Conservation (phyloP, 2,797 vertebrate species). For the Enteromius afrohamiltoni region DNA sequence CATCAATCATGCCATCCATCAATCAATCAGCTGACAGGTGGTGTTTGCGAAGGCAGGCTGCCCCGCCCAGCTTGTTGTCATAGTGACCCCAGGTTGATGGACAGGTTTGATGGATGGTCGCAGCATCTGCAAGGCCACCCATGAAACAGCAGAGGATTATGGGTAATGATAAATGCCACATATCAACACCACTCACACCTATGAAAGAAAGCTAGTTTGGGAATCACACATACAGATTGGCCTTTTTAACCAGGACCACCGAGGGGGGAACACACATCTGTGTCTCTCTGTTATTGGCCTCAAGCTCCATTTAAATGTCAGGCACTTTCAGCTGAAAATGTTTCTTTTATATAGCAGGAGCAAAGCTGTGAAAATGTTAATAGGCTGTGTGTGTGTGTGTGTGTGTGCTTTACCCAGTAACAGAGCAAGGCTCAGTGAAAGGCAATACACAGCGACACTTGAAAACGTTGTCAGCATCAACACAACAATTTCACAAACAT, state of each 20-base stretch:
- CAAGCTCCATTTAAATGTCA: conserved; percentile 52
- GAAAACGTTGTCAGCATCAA: not conserved
- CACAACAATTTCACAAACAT: conserved; percentile 3
- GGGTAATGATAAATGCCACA: conserved; percentile 51
- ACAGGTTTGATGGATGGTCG: conserved; percentile 50
- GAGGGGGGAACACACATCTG: conserved; percentile 14
- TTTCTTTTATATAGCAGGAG: conserved; percentile 35
- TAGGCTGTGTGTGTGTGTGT: conserved; percentile 18
- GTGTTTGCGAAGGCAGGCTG: conserved; percentile 18
- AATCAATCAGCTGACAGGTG: conserved; percentile 34
- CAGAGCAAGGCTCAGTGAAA: not conserved
- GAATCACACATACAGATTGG: conserved; percentile 32
- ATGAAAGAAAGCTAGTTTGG: conserved; percentile 11
- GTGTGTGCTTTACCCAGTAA: conserved; percentile 6
- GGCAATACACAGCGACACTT: not conserved
- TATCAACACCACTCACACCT: conserved; percentile 18
- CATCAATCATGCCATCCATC: conserved; percentile 42
- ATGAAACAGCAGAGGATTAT: conserved; percentile 22
- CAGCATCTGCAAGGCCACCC: conserved; percentile 31
- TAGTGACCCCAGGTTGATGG: conserved; percentile 50
- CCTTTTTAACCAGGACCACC: conserved; percentile 12
- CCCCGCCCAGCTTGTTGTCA: conserved; percentile 46
- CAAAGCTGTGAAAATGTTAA: conserved; percentile 46
- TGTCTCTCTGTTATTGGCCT: conserved; percentile 34
- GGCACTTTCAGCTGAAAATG: conserved; percentile 32